Base-by-base conservation (phyloP, 2,113 vertebrate genomes). In the Camelus bactrianus region DNA sequence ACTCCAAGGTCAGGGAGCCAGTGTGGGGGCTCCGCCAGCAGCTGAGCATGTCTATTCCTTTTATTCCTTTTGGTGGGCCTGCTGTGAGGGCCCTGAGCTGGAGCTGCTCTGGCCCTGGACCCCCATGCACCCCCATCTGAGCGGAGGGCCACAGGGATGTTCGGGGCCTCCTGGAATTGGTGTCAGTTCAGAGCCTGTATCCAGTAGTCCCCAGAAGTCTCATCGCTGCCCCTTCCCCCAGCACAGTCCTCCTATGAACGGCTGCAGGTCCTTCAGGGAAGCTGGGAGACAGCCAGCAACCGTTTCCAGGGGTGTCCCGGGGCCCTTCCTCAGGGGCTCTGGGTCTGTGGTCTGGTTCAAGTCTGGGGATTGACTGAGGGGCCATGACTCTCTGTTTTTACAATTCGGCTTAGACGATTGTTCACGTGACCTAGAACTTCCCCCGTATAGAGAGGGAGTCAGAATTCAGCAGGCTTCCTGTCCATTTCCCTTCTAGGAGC, bases 151-250 rank as follows among this genome's bases (percentile, higher is more conserved):
- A 7, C 7, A 22, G 76, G 76, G 50, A 15, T 10, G 12, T n/a
- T 56, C 24, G 76, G 46, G 50, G 12, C 24, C 50, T 35, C 76
- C 32, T 56, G 76, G 50, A 56, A 5, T 24, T 12, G 20, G 32
- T 35, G 1, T 4, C 12, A 12, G 32, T 79, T 54, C 50, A 79
- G 76, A 35, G 76, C 50, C 32, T 4, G 20, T 24, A 20, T 54
- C 76, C n/a, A 3, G 50, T 19, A n/a, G 50, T 52, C 50, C 50
- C 76, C 24, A 30, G 32, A 15, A 9, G 32, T 24, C 75, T 14
- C 32, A 35, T 14, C 35, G 3, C 14, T 5, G 13, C 76, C 20
- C 22, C 50, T 35, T 15, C 3, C 50, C 50, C 1, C 0, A 8
- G 4, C 50, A 35, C 76, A 35, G 50, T 35, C 50, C 8, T 32